These are phyloP conservation scores for Terrapene triunguis DNA, from an alignment of 2,113 vertebrate genomes.

Conservation along the genomic window DNA sequence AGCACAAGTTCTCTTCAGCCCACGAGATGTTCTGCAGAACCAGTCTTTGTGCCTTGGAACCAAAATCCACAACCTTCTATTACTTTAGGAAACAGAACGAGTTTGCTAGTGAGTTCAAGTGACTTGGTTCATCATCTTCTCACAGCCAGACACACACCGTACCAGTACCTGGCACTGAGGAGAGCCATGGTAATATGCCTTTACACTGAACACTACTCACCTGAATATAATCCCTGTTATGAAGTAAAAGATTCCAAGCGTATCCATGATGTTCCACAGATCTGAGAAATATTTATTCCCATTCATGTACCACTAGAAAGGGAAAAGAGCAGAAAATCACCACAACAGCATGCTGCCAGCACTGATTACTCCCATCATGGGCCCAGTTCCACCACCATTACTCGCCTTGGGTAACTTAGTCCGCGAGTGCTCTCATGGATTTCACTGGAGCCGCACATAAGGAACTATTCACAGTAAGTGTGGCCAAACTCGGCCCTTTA, in stretches of 20 bases:
- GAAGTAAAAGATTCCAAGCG: slow-evolving; percentile 91
- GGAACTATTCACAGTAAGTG: not conserved
- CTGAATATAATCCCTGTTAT: slow-evolving; percentile 89
- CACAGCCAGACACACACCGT: not conserved
- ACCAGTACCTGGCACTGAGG: not conserved
- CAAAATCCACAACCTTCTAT: not conserved
- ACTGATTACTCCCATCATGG: not conserved
- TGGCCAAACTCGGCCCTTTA: not conserved
- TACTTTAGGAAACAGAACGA: not conserved
- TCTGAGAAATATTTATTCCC: slow-evolving; percentile 90
- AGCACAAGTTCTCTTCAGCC: not conserved
- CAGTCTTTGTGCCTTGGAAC: not conserved
- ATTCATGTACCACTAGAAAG: slow-evolving; percentile 87
- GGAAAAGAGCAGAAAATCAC: slow-evolving; percentile 34
- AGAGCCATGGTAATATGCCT: not conserved
- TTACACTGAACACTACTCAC: slow-evolving; percentile 58
- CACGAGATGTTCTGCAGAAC: not conserved
- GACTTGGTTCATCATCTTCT: fast-evolving
- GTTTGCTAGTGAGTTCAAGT: not conserved
- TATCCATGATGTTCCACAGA: slow-evolving; percentile 95
- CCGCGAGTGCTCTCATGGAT: not conserved
- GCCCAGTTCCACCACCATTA: not conserved
- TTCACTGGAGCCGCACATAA: not conserved
- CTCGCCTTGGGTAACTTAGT: not conserved
- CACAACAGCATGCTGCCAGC: not conserved